Evolutionary conservation across 2,888 invertebrate species (phyloP), one percentile per base, ranked within the genome.

Genomic region (Cyrtodaria siliqua): DNA sequence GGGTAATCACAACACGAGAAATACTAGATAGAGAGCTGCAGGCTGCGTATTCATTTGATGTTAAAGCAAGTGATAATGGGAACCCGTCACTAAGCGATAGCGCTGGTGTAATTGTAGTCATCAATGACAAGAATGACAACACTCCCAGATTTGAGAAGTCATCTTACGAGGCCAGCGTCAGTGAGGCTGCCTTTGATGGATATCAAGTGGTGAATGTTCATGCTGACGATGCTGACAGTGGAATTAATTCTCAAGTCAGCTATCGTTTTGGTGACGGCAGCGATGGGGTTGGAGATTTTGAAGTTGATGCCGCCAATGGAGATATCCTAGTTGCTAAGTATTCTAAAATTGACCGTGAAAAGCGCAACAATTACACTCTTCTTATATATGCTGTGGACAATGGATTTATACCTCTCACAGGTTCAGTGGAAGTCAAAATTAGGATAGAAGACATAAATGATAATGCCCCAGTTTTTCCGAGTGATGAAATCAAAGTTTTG

Each of bases 121-220:
- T 99, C 0, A 96, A 96, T 0, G 99, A 99, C 92, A 97, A 98
- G 0, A 99, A 99, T 91, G 99, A 99, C 91, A 99, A 99, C 92
- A 98, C 98, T 91, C 99, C 99, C 0, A 94, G 95, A 0, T 99
- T 99, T 89, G 94, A 94, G 44, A 94, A 95, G 9, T 96, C 97
- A 0, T 97, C 97, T 0, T 98, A 98, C 91, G 95, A 96, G 0
- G 96, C 97, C 0, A 96, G 96, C 59, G 93, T 98, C 0, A 96
- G 97, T 89, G 99, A 99, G 94, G 98, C 98, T 93, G 96, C 97
- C 0, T 96, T 97, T 0, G 94, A 97, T 23, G 98, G 98, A 0
- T 97, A 97, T 0, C 97, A 98, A 0, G 98, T 99, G 0, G 93
- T 98, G 0, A 96, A 97, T 0, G 97, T 99, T 0, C 96, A 96